Base-by-base conservation (phyloP, 2,888 invertebrate genomes). In the Pandemis heparana region DNA sequence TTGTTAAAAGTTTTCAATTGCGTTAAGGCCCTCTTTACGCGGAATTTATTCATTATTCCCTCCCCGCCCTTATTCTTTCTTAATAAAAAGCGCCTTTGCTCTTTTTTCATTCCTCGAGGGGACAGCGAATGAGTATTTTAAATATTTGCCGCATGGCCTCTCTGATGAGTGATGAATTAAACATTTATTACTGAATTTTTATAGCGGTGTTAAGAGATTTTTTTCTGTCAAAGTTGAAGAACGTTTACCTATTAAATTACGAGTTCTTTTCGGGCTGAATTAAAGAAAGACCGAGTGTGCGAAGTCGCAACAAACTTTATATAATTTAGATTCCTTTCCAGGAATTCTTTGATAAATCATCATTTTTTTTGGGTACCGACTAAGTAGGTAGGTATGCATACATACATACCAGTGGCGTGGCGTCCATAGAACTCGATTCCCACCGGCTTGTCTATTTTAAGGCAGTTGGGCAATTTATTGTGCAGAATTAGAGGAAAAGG, bases 1-100 rank as follows among this genome's bases (percentile, higher is more conserved):
- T 94, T 93, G 94, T 94, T 93, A 93, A 94, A 94, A 94, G 92
- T 94, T 94, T 94, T 94, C 94, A 94, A 94, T 94, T 94, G 93
- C 93, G 90, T 94, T 93, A 94, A 85, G 88, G 87, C 88, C 88
- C 86, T 83, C 89, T 89, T 90, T 88, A 92, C 89, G 88, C 88
- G 87, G 91, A 94, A 94, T 94, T 94, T 94, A 94, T 94, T 94
- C 94, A 92, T 94, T 93, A 92, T 91, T 91, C 89, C 79, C 77
- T 91, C 89, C 86, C 84, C 88, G 85, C 84, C 85, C 84, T 83
- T 83, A 85, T 86, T 86, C 83, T 87, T 87, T 87, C 89, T 91
- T 92, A 91, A 93, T 94, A 92, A 92, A 86, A 93, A 87, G 85
- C 87, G 88, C 84, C 86, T 90, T 91, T 90, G 91, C 92, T 90